Percentiles rank a stretch among this genome's conserved stretches.
phyloP scores from a whole-genome alignment of 1,140 invertebrate genomes.

The Acromyrmex heyeri region DNA sequence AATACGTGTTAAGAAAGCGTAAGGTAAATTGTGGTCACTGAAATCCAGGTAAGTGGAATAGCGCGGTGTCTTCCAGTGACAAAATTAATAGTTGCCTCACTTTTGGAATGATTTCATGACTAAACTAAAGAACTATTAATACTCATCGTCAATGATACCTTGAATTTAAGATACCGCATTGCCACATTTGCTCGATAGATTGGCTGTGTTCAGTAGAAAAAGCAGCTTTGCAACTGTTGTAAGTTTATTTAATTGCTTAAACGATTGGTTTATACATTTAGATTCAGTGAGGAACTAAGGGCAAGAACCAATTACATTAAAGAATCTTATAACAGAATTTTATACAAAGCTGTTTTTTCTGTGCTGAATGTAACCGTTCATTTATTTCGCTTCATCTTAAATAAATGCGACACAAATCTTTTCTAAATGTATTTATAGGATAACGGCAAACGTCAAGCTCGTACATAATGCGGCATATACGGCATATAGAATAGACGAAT shows the following conservation, averaged over 20 bases:
- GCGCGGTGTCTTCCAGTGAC: background rate
- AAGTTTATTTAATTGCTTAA: too few species aligned
- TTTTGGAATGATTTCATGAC: background rate
- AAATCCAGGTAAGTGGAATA: slow-evolving; percentile 52
- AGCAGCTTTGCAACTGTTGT: too few species aligned
- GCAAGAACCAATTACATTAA: too few species aligned
- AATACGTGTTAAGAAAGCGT: slow-evolving; percentile 16
- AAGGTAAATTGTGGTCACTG: background rate
- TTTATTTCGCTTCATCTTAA: slow-evolving; percentile 24
- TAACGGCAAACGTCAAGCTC: slow-evolving; percentile 16
- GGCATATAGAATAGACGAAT: slow-evolving; percentile 24
- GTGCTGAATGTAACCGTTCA: background rate
- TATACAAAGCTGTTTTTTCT: too few species aligned
- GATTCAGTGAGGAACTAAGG: too few species aligned
- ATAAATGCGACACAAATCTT: slow-evolving; percentile 14
- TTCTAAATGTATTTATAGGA: slow-evolving; percentile 4
- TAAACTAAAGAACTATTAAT: background rate
- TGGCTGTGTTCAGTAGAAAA: too few species aligned
- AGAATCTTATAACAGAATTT: too few species aligned
- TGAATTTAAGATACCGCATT: background rate
- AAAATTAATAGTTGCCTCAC: slow-evolving; percentile 27
- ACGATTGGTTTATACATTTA: too few species aligned
- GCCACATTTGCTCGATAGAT: background rate
- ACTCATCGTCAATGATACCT: background rate
- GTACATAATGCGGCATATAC: background rate